These are phyloP conservation scores for Ylistrum balloti DNA, from an alignment of 1,140 invertebrate genomes.

Conservation along the genomic window DNA sequence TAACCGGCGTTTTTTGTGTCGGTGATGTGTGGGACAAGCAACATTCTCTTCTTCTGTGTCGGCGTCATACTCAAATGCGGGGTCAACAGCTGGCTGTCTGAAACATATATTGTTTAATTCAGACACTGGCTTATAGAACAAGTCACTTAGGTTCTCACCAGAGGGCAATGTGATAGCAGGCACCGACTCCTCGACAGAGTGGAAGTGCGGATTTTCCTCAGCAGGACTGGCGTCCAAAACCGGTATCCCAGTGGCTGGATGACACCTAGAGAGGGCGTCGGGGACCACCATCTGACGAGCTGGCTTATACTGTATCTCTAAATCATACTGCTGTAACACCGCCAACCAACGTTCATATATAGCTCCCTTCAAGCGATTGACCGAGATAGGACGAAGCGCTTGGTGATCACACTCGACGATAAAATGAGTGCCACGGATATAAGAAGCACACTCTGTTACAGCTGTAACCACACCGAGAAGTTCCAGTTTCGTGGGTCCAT, in stretches of 20 bases:
- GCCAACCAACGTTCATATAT: constrained; percentile 59
- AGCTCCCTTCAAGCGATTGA: constrained; percentile 52
- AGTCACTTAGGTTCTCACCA: not conserved
- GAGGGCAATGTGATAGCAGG: not conserved
- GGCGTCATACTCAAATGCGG: not conserved
- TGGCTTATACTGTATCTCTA: constrained; percentile 54
- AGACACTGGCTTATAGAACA: not conserved
- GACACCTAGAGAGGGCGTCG: constrained; percentile 54
- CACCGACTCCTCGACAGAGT: not conserved
- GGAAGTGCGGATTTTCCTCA: constrained; percentile 42
- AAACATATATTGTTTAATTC: not conserved
- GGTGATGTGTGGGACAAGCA: not conserved
- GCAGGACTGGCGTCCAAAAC: constrained; percentile 35
- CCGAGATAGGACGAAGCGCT: constrained; percentile 52
- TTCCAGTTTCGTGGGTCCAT: too few species aligned
- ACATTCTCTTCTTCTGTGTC: not conserved
- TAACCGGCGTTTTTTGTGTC: not conserved
- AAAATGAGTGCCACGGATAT: constrained; percentile 49
- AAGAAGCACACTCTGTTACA: constrained; percentile 51
- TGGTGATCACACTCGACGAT: too few species aligned
- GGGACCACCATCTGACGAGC: constrained; percentile 54
- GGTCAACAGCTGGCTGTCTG: not conserved
- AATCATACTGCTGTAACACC: constrained; percentile 53
- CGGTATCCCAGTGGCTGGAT: not conserved
- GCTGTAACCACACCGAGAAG: constrained; percentile 46